Evolutionary conservation across 2,888 invertebrate species (phyloP), one percentile per base, ranked within the genome.

Genomic region (Periphyllus acericola): DNA sequence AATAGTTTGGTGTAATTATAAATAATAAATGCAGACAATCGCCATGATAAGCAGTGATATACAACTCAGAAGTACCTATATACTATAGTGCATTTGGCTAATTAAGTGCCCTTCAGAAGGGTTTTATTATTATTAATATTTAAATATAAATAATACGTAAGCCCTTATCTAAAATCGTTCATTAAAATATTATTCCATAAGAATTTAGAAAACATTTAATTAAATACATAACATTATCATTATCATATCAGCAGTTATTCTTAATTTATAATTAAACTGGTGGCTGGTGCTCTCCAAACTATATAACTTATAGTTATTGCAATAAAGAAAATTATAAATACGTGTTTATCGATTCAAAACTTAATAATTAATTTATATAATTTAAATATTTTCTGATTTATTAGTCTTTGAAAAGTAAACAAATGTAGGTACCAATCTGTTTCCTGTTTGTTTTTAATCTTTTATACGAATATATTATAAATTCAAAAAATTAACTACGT

Each of bases 341-440:
- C 14, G 46, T 46, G 14, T 14, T 46, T 46, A 46, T 46, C 46
- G 14, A 46, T 46, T 46, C 14, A 46, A n/a, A 46, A 40, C 17
- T 25, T 40, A 17, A 75, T 46, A 75, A 75, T 40, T 75, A n/a
- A 75, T 75, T 75, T 29, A 29, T 19, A 46, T 46, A 75, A 75
- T n/a, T 40, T 75, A 46, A 75, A 40, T 75, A 40, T 75, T 75
- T 75, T 29, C 40, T 29, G 46, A 75, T 46, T 75, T 75, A 75
- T 75, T 75, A 75, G 75, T 75, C 46, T 21, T 29, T 68, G 1
- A 68, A 68, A 68, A n/a, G 29, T 68, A 68, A 68, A 68, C 68
- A 68, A 68, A n/a, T 68, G 29, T 68, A n/a, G 29, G 29, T 68
- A 68, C 11, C 29, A 68, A 68, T n/a, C 68, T 68, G 8, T 68